Evolutionary conservation across 2,113 vertebrate genomes (phyloP).

Genomic region (Sciurus niger): DNA sequence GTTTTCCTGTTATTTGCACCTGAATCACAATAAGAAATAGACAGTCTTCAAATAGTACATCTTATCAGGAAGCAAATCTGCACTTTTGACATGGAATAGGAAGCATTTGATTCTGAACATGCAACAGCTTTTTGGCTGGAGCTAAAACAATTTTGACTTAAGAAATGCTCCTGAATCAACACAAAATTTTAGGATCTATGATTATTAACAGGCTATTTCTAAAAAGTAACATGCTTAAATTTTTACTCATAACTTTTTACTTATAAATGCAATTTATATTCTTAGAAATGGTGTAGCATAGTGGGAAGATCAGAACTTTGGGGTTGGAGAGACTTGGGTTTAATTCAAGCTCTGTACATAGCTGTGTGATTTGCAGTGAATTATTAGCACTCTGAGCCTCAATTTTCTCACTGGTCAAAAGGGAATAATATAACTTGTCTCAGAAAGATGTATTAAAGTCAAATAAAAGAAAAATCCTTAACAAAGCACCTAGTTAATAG

Average conservation of each 20-base stretch:
- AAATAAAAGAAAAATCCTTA: constrained; percentile 42
- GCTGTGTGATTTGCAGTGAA: not conserved
- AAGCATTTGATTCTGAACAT: constrained; percentile 51
- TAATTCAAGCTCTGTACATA: not conserved
- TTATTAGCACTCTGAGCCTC: not conserved
- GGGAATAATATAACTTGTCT: not conserved
- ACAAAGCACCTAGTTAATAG: not conserved
- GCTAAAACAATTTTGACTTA: not conserved
- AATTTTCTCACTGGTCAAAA: not conserved
- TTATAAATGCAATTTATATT: constrained; percentile 6
- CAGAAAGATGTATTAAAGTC: constrained; percentile 11
- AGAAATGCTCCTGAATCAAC: constrained; percentile 35
- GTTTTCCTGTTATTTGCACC: constrained; percentile 84
- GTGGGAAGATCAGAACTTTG: not conserved
- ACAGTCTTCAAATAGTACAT: constrained; percentile 73
- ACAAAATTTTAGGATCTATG: constrained; percentile 29
- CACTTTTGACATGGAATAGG: constrained; percentile 63
- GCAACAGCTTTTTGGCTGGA: constrained; percentile 42
- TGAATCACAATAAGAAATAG: constrained; percentile 79
- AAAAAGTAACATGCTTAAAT: not conserved
- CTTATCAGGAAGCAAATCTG: constrained; percentile 78
- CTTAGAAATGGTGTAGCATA: too few species aligned
- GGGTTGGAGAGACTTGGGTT: not conserved
- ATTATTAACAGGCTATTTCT: constrained; percentile 10
- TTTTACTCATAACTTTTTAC: constrained; percentile 21